Conservation (phyloP, 2,797 vertebrate genomes). For the Lagocephalus sceleratus region DNA sequence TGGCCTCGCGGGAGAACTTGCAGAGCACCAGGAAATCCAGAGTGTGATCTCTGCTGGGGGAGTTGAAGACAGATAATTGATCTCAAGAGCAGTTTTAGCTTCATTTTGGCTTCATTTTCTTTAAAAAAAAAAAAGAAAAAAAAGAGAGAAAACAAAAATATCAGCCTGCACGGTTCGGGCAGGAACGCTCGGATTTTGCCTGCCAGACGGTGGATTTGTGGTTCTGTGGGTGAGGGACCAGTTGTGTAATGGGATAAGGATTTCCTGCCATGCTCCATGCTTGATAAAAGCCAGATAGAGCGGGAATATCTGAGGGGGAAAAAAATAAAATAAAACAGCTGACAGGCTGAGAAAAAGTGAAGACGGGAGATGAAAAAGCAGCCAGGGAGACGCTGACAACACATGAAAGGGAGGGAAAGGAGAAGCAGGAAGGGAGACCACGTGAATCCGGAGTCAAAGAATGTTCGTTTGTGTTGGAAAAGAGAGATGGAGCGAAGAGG, state of each 20-base stretch:
- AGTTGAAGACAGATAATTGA: background rate
- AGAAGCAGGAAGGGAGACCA: background rate
- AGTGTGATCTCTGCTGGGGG: background rate
- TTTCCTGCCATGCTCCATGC: conserved; percentile 53
- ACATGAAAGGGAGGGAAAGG: background rate
- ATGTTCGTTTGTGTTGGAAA: conserved; percentile 3
- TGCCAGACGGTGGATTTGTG: conserved; percentile 12
- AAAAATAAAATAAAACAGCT: conserved; percentile 10
- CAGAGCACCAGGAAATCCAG: conserved; percentile 19
- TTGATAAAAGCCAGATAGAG: conserved; percentile 48
- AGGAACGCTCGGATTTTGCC: background rate
- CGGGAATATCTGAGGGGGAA: conserved; percentile 19
- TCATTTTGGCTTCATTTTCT: no score
- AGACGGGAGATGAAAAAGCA: conserved; percentile 45
- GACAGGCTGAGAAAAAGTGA: conserved; percentile 38
- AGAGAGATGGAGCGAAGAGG: conserved; percentile 30
- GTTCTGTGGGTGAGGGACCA: conserved; percentile 15
- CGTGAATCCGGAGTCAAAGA: background rate
- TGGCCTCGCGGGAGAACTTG: conserved; percentile 22
- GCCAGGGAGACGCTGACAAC: conserved; percentile 30
- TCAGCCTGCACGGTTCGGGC: background rate
- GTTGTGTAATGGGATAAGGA: conserved; percentile 58
- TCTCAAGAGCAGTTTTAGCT: background rate
- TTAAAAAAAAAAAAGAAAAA: no score
- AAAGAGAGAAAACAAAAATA: background rate